phyloP scores from a whole-genome alignment of 1,140 invertebrate genomes.

The Calephelis nemesis region DNA sequence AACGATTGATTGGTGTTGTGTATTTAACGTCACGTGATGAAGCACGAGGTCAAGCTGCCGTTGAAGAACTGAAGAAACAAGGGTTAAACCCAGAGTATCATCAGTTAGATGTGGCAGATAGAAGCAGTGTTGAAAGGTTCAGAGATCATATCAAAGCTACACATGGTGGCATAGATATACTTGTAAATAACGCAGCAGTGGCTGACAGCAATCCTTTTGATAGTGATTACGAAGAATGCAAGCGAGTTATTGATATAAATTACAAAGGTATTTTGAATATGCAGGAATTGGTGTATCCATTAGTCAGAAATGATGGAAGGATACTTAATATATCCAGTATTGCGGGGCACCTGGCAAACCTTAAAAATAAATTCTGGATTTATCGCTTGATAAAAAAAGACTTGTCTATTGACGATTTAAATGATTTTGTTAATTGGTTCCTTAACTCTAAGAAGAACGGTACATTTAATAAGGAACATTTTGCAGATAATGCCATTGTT shows the following conservation, averaged over 20 bases:
- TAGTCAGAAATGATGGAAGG: slow-evolving; percentile 83
- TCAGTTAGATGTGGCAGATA: neutral
- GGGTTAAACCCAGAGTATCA: neutral
- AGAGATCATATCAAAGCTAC: neutral
- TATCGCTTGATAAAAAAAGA: slow-evolving; percentile 74
- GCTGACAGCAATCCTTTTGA: slow-evolving; percentile 77
- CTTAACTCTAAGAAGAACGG: slow-evolving; percentile 72
- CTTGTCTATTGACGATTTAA: slow-evolving; percentile 80
- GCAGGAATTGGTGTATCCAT: slow-evolving; percentile 83
- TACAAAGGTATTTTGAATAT: slow-evolving; percentile 82
- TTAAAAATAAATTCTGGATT: slow-evolving; percentile 79
- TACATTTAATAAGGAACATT: slow-evolving; percentile 62
- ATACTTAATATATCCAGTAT: slow-evolving; percentile 88
- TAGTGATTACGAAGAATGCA: slow-evolving; percentile 82
- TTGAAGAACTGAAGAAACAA: neutral
- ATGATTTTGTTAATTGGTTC: slow-evolving; percentile 83
- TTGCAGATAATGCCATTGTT: slow-evolving; percentile 77
- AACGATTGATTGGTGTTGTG: neutral
- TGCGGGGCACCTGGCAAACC: slow-evolving; percentile 81
- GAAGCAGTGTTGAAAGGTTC: slow-evolving; percentile 3
- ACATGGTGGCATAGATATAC: neutral
- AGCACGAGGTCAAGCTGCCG: neutral
- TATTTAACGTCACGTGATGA: slow-evolving; percentile 8
- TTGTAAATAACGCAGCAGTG: slow-evolving; percentile 85
- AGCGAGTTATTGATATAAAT: slow-evolving; percentile 83